These are phyloP conservation scores for Eclectus roratus DNA, from an alignment of 2,113 vertebrate species.

Conservation along the genomic window DNA sequence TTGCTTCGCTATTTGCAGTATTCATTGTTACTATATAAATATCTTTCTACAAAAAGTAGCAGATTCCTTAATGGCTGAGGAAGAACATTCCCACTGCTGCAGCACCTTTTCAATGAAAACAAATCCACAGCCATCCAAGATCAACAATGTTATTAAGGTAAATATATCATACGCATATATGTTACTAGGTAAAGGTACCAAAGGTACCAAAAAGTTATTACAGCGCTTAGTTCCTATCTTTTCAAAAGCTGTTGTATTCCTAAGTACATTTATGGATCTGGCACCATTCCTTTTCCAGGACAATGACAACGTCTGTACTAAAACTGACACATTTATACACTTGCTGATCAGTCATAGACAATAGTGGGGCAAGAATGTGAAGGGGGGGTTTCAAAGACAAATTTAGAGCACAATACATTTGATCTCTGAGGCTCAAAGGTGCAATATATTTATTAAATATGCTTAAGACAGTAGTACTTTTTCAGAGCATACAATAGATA, in stretches of 20 bases:
- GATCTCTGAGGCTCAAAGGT: background rate
- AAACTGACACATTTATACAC: background rate
- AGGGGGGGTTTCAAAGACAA: background rate
- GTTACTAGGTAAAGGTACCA: background rate
- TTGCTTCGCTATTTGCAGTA: background rate
- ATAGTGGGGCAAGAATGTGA: background rate
- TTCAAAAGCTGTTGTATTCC: background rate
- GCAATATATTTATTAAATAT: background rate
- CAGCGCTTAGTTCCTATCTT: background rate
- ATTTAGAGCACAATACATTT: background rate
- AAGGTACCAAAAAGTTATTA: background rate
- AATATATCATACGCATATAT: background rate
- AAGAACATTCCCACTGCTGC: background rate
- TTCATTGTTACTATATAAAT: background rate
- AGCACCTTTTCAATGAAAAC: background rate
- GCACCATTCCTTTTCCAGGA: background rate
- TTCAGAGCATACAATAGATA: background rate
- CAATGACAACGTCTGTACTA: background rate
- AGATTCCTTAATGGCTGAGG: background rate
- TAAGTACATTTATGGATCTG: background rate
- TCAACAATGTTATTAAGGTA: background rate
- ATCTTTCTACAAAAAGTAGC: background rate
- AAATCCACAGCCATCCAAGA: background rate
- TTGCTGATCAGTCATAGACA: background rate
- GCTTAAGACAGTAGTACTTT: background rate